Evolutionary conservation across 2,888 invertebrate species (phyloP), one percentile per base, ranked within the genome.

Genomic region (Scaptomyza parva): DNA sequence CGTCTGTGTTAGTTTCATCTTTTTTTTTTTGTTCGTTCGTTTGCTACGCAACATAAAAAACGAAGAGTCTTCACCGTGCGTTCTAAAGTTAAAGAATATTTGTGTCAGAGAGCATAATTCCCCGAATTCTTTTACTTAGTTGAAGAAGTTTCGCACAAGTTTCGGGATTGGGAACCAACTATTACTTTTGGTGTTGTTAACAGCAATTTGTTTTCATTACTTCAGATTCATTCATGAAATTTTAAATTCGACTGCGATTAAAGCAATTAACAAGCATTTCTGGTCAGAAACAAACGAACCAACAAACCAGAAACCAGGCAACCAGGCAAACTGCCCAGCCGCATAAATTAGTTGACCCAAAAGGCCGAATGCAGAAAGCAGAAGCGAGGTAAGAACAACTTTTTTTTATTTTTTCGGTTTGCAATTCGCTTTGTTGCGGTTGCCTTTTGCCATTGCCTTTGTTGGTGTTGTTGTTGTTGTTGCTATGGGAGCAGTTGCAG

Each of bases 1-100:
- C 83, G 76, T 87, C 88, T 81, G 88, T 85, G 88, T 76, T 78
- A 71, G 86, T 72, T 82, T 61, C 41, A 60, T 60, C 68, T 76
- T 76, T 64, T 18, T 35, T 55, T 43, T 52, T 44, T 11, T 14
- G 7, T 41, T n/a, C n/a, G n/a, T n/a, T 78, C 60, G 11, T 50
- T 51, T 53, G 50, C 30, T 35, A 47, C 39, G 14, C 39, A 44
- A n/a, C 35, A 6, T 41, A 17, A 66, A 37, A 39, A 39, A n/a
- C n/a, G n/a, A n/a, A n/a, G n/a, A 48, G 55, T 48, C 67, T 41
- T 41, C 7, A 28, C 40, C 47, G 43, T 45, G 74, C 40, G 45
- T 24, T 52, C 26, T 24, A 33, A 17, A 50, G 44, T 41, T 40
- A 40, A 35, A 43, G 52, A 8, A 45, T 37, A 28, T 37, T 18